Base-by-base conservation (phyloP, 2,797 vertebrate species). In the Somateria mollissima region DNA sequence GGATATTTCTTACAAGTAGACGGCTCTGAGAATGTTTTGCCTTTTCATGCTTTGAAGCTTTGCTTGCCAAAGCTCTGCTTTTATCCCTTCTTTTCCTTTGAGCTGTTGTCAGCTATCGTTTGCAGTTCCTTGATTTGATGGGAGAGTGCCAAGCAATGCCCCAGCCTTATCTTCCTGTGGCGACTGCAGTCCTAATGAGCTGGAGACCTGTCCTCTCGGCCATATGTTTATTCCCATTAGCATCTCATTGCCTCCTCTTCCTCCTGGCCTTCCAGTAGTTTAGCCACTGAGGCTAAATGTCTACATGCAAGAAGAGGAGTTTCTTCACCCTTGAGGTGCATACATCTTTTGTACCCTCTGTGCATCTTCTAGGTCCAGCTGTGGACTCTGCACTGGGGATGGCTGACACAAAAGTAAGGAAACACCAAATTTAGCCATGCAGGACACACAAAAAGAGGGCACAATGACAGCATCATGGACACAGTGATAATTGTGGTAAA, bases 21-120 rank as follows among this genome's bases (percentile, higher is more conserved):
- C 56, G 81, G 72, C 57, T 80, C 58, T 67, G 47, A 36, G 34
- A 75, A 6, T 51, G 56, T 54, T 82, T 92, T 91, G 32, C 28
- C 30, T 69, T 72, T 70, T 91, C 10, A 22, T 15, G 10, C 62
- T 96, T 96, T 85, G 90, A 95, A 93, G 43, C 43, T 94, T 91
- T 84, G 28, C 11, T 86, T 84, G 51, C n/a, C 22, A 79, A 89
- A 83, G n/a, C 34, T 61, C 56, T 66, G 45, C 53, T 93, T 96
- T 95, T 57, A 94, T 90, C 49, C 8, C 6, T 53, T n/a, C 85
- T 34, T 82, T 43, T 75, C 49, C 65, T 88, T 69, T 41, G 76
- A 90, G 27, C 74, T 81, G 61, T 90, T 89, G 85, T 84, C 89
- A 94, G 43, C 58, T 85, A 25, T 83, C 65, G 66, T 91, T 92